Percentiles rank a stretch among this genome's conserved stretches.
Conservation (phyloP, 2,113 vertebrate genomes). For the Theristicus caerulescens region DNA sequence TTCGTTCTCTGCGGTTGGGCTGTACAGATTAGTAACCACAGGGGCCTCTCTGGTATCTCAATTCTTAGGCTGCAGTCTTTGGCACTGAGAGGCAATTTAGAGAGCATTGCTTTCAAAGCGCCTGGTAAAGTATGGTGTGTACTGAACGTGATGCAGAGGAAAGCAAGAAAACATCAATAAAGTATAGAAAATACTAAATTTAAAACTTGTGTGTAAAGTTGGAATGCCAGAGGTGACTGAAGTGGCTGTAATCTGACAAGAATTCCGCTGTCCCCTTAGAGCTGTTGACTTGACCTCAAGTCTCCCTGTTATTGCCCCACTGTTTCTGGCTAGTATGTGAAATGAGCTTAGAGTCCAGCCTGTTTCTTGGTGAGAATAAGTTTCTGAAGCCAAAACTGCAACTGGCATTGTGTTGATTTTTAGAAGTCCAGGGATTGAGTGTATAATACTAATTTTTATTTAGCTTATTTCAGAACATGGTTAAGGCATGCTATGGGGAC, state of each 20-base stretch:
- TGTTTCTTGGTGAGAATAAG: background rate
- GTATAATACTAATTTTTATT: too few relatives aligned
- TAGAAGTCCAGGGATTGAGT: background rate
- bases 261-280: background rate
- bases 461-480: background rate
- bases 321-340: background rate
- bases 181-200: background rate
- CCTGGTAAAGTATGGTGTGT: background rate
- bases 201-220: background rate
- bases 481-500: background rate
- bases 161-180: background rate
- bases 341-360: background rate
- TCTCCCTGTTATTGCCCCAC: background rate
- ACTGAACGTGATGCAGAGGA: background rate
- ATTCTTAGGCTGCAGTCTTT: background rate
- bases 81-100: background rate
- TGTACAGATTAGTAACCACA: too few relatives aligned
- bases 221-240: background rate
- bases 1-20: background rate
- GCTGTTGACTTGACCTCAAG: background rate
- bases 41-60: too few relatives aligned
- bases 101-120: background rate
- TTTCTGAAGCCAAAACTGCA: background rate
- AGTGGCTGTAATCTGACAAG: too few relatives aligned
- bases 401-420: background rate